Conservation (phyloP, 2,888 invertebrate genomes). For the Heliconius sara region DNA sequence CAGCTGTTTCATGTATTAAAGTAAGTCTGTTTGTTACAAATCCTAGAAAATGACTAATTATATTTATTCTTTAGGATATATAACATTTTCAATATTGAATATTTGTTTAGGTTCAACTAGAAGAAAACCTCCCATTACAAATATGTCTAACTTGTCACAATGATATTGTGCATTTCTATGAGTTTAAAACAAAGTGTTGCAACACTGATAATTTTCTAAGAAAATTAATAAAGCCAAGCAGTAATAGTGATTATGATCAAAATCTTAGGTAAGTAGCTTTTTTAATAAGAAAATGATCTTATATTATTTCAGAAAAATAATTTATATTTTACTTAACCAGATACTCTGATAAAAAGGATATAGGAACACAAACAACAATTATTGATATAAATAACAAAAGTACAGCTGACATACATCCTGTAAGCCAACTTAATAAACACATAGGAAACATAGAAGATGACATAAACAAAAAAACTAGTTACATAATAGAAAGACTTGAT, state of each 20-base stretch:
- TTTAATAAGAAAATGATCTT: not conserved
- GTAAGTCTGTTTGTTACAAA: conserved; percentile 51
- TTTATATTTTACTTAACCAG: not conserved
- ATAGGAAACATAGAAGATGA: conserved; percentile 15
- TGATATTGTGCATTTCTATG: conserved; percentile 64
- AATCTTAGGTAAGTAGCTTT: not conserved
- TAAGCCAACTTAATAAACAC: not conserved
- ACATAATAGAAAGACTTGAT: not conserved
- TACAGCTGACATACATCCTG: not conserved
- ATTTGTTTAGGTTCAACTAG: conserved; percentile 52
- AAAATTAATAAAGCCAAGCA: conserved; percentile 52
- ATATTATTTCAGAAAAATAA: not conserved
- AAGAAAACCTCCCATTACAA: conserved; percentile 60
- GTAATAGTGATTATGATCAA: not conserved
- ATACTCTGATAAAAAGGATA: conserved; percentile 28
- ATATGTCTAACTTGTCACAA: conserved; percentile 63
- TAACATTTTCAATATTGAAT: no score
- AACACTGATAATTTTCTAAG: conserved; percentile 66
- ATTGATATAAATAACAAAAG: conserved; percentile 15
- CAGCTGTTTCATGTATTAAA: conserved; percentile 63
- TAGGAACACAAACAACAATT: conserved; percentile 28
- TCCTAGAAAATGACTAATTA: not conserved
- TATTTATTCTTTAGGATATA: no score
- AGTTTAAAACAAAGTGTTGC: conserved; percentile 75
- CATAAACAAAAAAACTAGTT: not conserved